These are phyloP conservation scores for Venustoraphidia nigricollis DNA, from an alignment of 2,888 invertebrate species.

Conservation along the genomic window DNA sequence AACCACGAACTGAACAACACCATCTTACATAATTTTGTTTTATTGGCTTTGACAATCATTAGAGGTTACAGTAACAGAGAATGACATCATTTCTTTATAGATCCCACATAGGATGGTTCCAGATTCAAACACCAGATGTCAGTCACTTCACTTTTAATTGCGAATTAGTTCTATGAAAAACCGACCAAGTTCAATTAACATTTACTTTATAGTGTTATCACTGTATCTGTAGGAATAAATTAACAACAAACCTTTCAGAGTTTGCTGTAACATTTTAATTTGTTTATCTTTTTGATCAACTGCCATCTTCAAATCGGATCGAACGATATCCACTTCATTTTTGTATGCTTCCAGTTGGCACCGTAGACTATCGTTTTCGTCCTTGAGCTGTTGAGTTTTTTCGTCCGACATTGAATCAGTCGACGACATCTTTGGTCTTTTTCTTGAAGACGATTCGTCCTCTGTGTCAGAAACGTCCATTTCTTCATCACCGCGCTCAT, in stretches of 20 bases:
- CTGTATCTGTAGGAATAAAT: too few relatives aligned
- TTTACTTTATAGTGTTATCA: too few relatives aligned
- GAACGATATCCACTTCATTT: conserved; percentile 81
- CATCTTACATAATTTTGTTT: too few relatives aligned
- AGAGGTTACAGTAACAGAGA: too few relatives aligned
- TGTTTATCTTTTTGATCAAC: conserved; percentile 75
- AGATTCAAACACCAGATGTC: too few relatives aligned
- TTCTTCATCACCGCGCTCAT: conserved; percentile 59
- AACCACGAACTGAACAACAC: too few relatives aligned
- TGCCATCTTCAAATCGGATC: conserved; percentile 63
- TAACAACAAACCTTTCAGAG: conserved; percentile 26
- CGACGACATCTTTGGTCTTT: conserved; percentile 16
- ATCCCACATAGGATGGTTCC: too few relatives aligned
- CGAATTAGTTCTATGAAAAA: too few relatives aligned
- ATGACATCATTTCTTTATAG: too few relatives aligned
- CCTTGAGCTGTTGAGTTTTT: conserved; percentile 31
- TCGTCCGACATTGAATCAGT: conserved; percentile 15
- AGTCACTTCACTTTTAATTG: too few relatives aligned
- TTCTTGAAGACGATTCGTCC: conserved; percentile 28
- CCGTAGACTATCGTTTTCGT: conserved; percentile 79
- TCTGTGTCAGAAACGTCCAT: conserved; percentile 79
- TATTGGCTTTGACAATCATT: too few relatives aligned
- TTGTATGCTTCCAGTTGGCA: conserved; percentile 89
- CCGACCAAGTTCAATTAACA: too few relatives aligned
- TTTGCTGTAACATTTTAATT: conserved; percentile 55